Evolutionary conservation across 2,888 invertebrate species (phyloP).

Genomic region (Aradus depressus): DNA sequence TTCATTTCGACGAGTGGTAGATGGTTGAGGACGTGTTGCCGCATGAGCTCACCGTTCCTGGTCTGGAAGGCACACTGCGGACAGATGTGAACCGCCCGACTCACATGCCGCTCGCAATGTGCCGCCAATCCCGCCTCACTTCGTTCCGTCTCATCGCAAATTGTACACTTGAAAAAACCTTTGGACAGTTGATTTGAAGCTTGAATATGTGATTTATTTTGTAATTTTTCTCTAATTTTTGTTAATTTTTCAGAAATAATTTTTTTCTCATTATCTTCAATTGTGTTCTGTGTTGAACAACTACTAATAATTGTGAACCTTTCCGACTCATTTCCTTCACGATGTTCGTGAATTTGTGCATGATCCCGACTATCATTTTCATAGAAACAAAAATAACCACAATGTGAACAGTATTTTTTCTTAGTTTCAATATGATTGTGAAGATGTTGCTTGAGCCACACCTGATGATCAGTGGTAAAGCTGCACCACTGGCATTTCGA

Average conservation of each 20-base stretch:
- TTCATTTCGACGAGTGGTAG: not conserved
- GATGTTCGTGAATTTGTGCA: not conserved
- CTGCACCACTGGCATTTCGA: conserved; percentile 6
- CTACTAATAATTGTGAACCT: too few relatives aligned
- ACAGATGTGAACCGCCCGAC: not conserved
- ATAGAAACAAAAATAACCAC: not conserved
- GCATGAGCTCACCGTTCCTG: not conserved
- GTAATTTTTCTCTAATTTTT: too few relatives aligned
- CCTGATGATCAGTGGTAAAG: not conserved
- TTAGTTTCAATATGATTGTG: not conserved
- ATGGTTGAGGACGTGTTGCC: not conserved
- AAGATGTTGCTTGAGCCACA: not conserved
- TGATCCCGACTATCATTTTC: not conserved
- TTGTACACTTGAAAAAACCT: conserved; percentile 4
- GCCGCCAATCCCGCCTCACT: not conserved
- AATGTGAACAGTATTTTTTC: not conserved
- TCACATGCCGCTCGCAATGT: not conserved
- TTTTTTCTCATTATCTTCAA: too few relatives aligned
- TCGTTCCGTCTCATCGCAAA: not conserved
- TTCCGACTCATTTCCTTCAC: too few relatives aligned
- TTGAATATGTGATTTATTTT: too few relatives aligned
- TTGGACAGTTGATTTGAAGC: not conserved
- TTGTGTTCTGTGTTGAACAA: too few relatives aligned
- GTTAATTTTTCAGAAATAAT: too few relatives aligned
- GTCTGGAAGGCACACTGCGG: not conserved